Evolutionary conservation across 2,888 invertebrate genomes (phyloP), one percentile per base, ranked within the genome.

Genomic region (Tricholauxania praeusta): DNA sequence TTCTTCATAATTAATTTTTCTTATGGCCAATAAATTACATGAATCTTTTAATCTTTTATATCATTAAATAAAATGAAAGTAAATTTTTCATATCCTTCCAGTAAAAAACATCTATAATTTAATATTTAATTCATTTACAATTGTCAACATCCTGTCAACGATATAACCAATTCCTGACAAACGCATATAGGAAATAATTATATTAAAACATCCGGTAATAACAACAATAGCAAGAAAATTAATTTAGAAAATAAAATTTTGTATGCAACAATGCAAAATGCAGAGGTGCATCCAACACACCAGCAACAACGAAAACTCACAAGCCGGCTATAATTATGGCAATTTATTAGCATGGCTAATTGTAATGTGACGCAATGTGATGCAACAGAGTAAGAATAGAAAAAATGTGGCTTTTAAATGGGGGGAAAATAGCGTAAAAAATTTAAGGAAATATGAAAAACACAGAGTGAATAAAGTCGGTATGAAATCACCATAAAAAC

Each of bases 181-280:
- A 51, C 3, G 10, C 22, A 19, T 17, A 51, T 51, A 49, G 69
- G 69, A 69, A 69, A 69, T 69, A 49, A 69, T 69, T 62, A 69
- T 51, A 19, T 39, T 60, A 39, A 39, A 60, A 60, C 28, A 60
- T 69, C 69, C 69, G 69, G 15, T 69, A 48, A 4, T 48, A 64
- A 12, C 17, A 14, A 28, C 28, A 64, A 32, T 32, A n/a, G 15
- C 39, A 39, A 39, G 10, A 39, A 10, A 39, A 39, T 1, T 1
- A 39, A 28, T 28, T 28, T 28, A 1, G 39, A 39, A 39, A 39
- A 39, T 10, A 39, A 2, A 28, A 28, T 39, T 10, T 39, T 39
- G 39, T 39, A 39, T 39, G 39, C 39, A 39, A 39, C 12, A 32
- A 15, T 60, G 60, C 32, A 60, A 63, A 48, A 48, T 63, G 48